These are phyloP conservation scores for Leptodactylus fallax DNA, from an alignment of 2,797 vertebrate species.

Conservation along the genomic window DNA sequence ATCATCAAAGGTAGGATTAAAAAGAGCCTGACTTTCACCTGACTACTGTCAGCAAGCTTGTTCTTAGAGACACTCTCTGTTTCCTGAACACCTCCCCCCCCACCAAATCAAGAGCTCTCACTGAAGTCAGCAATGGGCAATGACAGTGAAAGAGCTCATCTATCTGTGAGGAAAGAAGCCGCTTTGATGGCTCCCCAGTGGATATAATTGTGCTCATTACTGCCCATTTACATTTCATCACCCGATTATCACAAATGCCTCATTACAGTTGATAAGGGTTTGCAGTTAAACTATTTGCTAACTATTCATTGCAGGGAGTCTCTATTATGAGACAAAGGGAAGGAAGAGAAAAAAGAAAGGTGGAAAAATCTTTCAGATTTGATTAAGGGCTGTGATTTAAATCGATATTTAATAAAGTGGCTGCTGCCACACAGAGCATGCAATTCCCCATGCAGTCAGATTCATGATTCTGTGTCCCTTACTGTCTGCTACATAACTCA, in stretches of 20 bases:
- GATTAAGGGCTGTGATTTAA: constrained; percentile 88
- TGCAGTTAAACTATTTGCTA: constrained; percentile 76
- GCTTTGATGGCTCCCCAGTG: constrained; percentile 82
- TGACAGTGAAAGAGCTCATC: constrained; percentile 75
- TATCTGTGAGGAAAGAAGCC: constrained; percentile 79
- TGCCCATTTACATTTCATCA: constrained; percentile 95
- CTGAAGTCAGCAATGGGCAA: constrained; percentile 68
- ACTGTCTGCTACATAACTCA: constrained; percentile 79
- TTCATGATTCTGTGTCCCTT: constrained; percentile 73
- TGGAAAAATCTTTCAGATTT: constrained; percentile 81
- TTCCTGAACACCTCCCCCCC: not conserved
- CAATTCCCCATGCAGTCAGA: constrained; percentile 83
- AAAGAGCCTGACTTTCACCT: constrained; percentile 36
- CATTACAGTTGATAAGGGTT: constrained; percentile 84
- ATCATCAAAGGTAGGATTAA: constrained; percentile 67
- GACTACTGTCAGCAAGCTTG: constrained; percentile 22
- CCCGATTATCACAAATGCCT: constrained; percentile 86
- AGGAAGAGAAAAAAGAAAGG: constrained; percentile 57
- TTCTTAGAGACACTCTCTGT: not conserved
- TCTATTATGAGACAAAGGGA: constrained; percentile 70
- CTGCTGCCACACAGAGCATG: constrained; percentile 79
- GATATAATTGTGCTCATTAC: constrained; percentile 89
- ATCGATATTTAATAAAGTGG: constrained; percentile 94
- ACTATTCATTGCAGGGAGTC: constrained; percentile 75
- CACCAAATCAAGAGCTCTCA: not conserved